These are phyloP conservation scores for Latrodectus geometricus DNA, from an alignment of 1,140 invertebrate genomes.

Conservation along the genomic window DNA sequence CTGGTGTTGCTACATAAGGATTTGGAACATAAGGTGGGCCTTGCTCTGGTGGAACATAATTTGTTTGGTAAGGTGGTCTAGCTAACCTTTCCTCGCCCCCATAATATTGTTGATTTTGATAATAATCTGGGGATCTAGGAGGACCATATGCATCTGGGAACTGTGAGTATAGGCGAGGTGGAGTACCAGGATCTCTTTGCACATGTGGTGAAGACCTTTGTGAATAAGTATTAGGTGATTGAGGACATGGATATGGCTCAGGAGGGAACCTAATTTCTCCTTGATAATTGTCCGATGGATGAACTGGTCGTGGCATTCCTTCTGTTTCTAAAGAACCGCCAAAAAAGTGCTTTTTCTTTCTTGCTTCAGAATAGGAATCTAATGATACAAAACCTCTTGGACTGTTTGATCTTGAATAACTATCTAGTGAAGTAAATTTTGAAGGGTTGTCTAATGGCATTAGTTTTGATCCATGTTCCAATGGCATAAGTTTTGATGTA, in stretches of 20 bases:
- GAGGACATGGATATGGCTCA: conserved; percentile 29
- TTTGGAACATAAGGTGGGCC: conserved; percentile 36
- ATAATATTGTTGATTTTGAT: conserved; percentile 53
- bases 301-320: conserved; percentile 1
- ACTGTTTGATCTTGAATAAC: conserved; percentile 52
- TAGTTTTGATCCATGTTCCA: background rate
- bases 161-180: conserved; percentile 49
- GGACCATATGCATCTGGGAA: conserved; percentile 54
- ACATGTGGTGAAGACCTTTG: conserved; percentile 29
- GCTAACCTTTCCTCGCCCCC: conserved; percentile 38
- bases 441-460: conserved; percentile 35
- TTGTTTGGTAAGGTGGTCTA: conserved; percentile 49
- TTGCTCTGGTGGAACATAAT: conserved; percentile 53
- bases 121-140: conserved; percentile 46
- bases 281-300: conserved; percentile 24
- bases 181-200: conserved; percentile 46
- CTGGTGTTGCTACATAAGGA: conserved; percentile 54
- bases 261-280: conserved; percentile 48
- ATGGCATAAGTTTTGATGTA: conserved; percentile 3
- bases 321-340: conserved; percentile 12
- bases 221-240: conserved; percentile 32
- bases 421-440: conserved; percentile 49
- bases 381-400: conserved; percentile 55
- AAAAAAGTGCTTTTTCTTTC: conserved; percentile 47
- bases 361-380: conserved; percentile 38